Evolutionary conservation across 2,888 invertebrate species (phyloP).

Genomic region (Hydrotaea diabolus): DNA sequence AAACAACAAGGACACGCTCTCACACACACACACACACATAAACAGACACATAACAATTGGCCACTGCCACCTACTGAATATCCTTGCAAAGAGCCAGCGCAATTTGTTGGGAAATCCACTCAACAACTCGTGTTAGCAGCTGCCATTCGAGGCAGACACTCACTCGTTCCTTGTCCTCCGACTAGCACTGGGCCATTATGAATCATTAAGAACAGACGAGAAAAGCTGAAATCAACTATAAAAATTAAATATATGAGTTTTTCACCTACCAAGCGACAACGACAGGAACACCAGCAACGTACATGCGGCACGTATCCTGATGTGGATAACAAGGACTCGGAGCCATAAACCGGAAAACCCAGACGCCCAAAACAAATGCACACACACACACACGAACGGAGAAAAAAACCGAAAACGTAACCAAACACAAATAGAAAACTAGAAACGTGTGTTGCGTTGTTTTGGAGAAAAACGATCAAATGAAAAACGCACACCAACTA

Average conservation of each 20-base stretch:
- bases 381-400: background rate
- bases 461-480: background rate
- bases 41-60: conserved; percentile 22
- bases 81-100: background rate
- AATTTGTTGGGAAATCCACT: background rate
- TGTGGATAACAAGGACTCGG: background rate
- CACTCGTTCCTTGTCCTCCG: background rate
- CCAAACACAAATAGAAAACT: conserved; percentile 10
- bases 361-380: background rate
- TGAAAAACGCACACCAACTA: background rate
- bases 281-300: background rate
- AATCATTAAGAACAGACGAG: conserved; percentile 14
- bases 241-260: conserved; percentile 18
- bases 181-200: conserved; percentile 5
- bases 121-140: background rate
- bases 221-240: conserved; percentile 26
- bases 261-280: background rate
- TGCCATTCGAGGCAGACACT: too few species aligned
- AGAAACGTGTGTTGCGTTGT: background rate
- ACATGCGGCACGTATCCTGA: background rate
- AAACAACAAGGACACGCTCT: background rate
- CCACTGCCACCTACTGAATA: background rate
- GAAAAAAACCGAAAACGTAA: background rate
- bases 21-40: too few species aligned
- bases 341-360: background rate